A percentile compares a stretch with the other conserved stretches of the same genome.
Evolutionary conservation across 2,113 vertebrate genomes (phyloP).

Genomic region (Rhipidura dahli): DNA sequence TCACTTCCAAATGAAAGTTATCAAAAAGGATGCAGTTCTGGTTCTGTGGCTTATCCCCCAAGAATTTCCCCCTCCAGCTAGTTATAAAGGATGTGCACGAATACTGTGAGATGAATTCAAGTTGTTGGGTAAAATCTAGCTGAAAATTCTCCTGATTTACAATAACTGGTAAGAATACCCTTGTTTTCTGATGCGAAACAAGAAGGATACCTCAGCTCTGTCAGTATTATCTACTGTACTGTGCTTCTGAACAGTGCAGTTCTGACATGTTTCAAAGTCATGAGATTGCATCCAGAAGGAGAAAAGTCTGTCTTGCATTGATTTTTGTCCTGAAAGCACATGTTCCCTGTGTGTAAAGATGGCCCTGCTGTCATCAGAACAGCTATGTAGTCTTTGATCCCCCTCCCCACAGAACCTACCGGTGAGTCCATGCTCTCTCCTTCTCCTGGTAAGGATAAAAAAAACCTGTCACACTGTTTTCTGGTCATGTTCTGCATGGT

Average conservation of each 20-base stretch:
- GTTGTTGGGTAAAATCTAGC: not conserved
- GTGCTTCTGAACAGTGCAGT: not conserved
- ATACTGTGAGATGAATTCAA: not conserved
- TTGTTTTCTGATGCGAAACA: not conserved
- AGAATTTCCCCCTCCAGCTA: not conserved
- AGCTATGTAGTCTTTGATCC: not conserved
- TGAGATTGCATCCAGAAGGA: not conserved
- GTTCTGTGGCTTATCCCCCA: not conserved
- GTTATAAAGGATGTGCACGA: not conserved
- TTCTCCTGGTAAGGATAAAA: not conserved
- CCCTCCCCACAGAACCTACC: not conserved
- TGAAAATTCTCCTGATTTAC: not conserved
- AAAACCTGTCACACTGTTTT: not conserved
- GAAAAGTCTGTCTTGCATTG: not conserved
- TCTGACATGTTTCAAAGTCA: not conserved
- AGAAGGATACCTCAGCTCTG: not conserved
- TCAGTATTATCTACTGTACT: not conserved
- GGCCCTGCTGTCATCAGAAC: not conserved
- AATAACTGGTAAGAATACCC: not conserved
- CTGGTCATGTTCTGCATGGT: not conserved
- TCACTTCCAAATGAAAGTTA: not conserved
- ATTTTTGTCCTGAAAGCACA: not conserved
- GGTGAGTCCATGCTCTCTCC: not conserved
- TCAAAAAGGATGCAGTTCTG: not conserved
- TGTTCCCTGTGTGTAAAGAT: fast-evolving